phyloP scores from a whole-genome alignment of 1,140 invertebrate species.

The Nasonia giraulti region DNA sequence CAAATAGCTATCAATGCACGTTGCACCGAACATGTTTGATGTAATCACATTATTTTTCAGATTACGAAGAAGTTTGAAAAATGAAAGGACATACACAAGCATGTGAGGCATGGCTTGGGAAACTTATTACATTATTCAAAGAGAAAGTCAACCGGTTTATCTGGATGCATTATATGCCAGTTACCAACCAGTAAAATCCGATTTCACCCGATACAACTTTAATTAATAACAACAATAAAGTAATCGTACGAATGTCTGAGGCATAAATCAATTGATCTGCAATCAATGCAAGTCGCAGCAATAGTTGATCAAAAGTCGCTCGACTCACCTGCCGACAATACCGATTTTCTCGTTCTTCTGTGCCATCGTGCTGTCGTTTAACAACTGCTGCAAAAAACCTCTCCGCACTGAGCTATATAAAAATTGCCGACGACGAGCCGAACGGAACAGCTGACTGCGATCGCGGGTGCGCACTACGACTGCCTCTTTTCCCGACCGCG shows the following conservation, averaged over 20 bases:
- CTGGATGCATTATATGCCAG: too few relatives aligned
- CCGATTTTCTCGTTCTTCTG: constrained; percentile 78
- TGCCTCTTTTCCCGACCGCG: background rate
- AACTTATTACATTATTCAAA: too few relatives aligned
- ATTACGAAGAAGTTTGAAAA: background rate
- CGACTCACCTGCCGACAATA: constrained; percentile 79
- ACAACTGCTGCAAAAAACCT: background rate
- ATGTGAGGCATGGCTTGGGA: background rate
- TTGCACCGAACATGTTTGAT: too few relatives aligned
- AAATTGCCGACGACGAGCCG: background rate
- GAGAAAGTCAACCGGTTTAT: background rate
- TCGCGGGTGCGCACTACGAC: background rate
- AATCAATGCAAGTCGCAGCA: background rate
- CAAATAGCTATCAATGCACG: too few relatives aligned
- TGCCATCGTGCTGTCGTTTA: constrained; percentile 55
- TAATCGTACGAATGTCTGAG: too few relatives aligned
- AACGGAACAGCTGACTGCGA: background rate
- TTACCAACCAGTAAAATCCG: background rate
- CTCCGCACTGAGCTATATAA: background rate
- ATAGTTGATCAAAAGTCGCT: too few relatives aligned
- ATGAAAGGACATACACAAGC: background rate
- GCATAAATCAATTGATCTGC: too few relatives aligned
- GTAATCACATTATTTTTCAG: background rate
- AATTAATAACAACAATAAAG: background rate
- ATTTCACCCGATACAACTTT: background rate